Evolutionary conservation across 2,888 invertebrate species (phyloP), one percentile per base, ranked within the genome.

Genomic region (Druceiella hillmani): DNA sequence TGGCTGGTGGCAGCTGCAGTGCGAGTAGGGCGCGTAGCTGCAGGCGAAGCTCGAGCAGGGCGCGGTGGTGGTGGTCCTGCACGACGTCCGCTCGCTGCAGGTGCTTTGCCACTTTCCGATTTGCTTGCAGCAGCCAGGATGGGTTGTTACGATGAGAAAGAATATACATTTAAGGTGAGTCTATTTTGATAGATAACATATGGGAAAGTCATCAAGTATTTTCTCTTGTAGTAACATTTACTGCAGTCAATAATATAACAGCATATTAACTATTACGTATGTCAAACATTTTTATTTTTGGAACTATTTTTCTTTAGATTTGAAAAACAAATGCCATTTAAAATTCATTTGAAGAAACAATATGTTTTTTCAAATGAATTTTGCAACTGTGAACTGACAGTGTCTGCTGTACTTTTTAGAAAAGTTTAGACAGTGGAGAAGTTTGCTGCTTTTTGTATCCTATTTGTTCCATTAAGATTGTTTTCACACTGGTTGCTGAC

Each of bases 1-100:
- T 92, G 86, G 71, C 73, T 95, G 48, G 84, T 94, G 17, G 89
- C 89, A 45, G 90, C 92, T 62, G 87, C 94, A 30, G 85, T 92
- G 67, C 78, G 94, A 33, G 83, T 91, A 36, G 94, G 94, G 2
- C 77, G 86, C 53, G 89, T 91, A 88, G 10, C 78, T 78, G 40
- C 46, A 4, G 46, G 22, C 56, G 66, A 30, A 63, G 66, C 29
- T 78, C 81, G 2, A 78, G 78, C 25, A 61, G 65, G 58, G 3
- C 58, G 57, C 42, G 70, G 45, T 50, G 66, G 47, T 68, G 67
- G 0, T 68, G 68, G 0, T n/a, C 64, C 70, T 4, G 87, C 83
- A 38, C 74, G 83, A 41, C 70, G 93, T 43, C 94, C 94, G 0
- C 81, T 89, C 53, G 94, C 92, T 0, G 88, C 91, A 25, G 93